Evolutionary conservation across 2,888 invertebrate genomes (phyloP), one percentile per base, ranked within the genome.

Genomic region (Bibio marci): DNA sequence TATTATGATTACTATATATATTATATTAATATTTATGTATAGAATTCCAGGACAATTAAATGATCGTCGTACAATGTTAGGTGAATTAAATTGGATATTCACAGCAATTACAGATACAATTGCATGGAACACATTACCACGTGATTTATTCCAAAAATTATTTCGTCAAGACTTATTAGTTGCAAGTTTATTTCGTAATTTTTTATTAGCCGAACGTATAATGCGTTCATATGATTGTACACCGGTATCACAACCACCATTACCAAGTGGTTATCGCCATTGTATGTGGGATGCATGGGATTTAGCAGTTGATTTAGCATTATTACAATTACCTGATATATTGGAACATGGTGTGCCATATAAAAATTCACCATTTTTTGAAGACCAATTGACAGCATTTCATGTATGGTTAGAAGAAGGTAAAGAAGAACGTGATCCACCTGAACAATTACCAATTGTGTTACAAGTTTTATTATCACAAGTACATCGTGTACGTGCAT

Each of bases 91-190:
- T 69, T 98, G 98, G 98, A 95, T 99, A 57, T 98, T 98, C 66
- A 98, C 98, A 3, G 97, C 98, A 33, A 94, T 99, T 50, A 98
- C 98, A 0, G 98, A 99, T 62, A 98, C 98, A 10, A 97, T 99
- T 55, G 98, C 98, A 1, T 98, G 97, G 97, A 94, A 94, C 58
- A 86, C 85, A 31, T 68, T 99, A 51, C 90, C 94, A 4, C 71
- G 85, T 61, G 94, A 95, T 50, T 66, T 92, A 50, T 97, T 98
- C 65, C 95, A 98, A 66, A 86, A 82, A 58, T 66, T 98, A 48
- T 98, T 98, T 63, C 75, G 98, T 18, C 94, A 98, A 60, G 98
- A 98, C 63, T 69, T 98, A 48, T 71, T 98, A 39, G 95, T 98
- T n/a, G 98, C 98, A 41, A 91, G 91, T 57, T 70, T 98, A 40